Evolutionary conservation across 2,797 vertebrate genomes (phyloP), one percentile per base, ranked within the genome.

Genomic region (Micromesistius poutassou): DNA sequence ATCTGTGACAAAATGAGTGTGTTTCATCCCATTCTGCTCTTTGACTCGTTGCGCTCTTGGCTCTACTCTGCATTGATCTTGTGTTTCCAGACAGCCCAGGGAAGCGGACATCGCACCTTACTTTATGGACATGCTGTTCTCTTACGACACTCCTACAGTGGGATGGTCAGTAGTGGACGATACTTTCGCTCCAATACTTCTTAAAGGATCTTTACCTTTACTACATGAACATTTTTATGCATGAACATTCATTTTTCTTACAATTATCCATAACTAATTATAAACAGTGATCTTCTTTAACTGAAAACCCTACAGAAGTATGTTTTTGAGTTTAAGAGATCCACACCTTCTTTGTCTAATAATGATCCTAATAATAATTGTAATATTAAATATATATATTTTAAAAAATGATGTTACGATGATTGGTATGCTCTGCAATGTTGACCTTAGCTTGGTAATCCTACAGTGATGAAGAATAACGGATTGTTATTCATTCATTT

Each of bases 111-210:
- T 89, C 94, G 97, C 46, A 98, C 97, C 0, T 93, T 98, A 6
- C 94, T 98, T 28, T 98, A 98, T 0, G 97, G 97, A 3, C 97
- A 98, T 0, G 97, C 97, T 2, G 95, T 98, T 55, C 82, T 98
- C 84, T 92, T 98, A 55, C 93, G 97, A 74, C 97, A 98, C 91
- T 97, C 97, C 75, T 97, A 98, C 89, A 98, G 97, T 0, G 96
- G 97, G 87, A 98, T 98, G 97, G 97, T 98, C 88, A 87, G 92
- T 89, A 35, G 30, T 73, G 74, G 19, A 73, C 14, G 36, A 62
- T 25, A 62, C 55, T 62, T 25, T 25, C n/a, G 2, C 55, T 25
- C 55, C 55, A 25, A 62, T 22, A 22, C 16, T 55, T 22, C 4
- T 22, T n/a, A 4, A 55, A 55, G 16, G 50, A 55, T 55, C 50